Percentiles rank a stretch among this genome's conserved stretches.
These are phyloP conservation scores for Rhinichthys klamathensis DNA, from an alignment of 2,113 vertebrate genomes.

Conservation along the genomic window DNA sequence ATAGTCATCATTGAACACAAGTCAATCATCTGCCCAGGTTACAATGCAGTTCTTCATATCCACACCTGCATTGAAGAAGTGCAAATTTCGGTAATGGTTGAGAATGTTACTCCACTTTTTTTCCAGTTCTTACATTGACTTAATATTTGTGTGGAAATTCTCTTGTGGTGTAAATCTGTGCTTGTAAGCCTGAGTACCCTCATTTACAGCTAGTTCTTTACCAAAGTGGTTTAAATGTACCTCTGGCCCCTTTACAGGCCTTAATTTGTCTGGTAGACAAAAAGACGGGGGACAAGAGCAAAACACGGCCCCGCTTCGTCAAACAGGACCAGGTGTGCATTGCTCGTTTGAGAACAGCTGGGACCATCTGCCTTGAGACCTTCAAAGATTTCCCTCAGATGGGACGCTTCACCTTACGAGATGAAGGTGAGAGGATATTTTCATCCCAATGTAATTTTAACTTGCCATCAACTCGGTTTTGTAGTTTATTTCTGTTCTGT, in stretches of 20 bases:
- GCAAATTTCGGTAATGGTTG: constrained; percentile 84
- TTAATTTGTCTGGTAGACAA: constrained; percentile 95
- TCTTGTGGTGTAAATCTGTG: neutral
- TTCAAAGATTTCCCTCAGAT: constrained; percentile 95
- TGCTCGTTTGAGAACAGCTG: constrained; percentile 86
- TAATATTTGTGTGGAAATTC: neutral
- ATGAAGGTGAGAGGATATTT: constrained; percentile 80
- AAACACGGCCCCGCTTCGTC: constrained; percentile 89
- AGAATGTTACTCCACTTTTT: neutral
- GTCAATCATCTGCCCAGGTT: constrained; percentile 93
- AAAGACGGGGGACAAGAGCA: constrained; percentile 90
- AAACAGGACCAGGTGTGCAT: constrained; percentile 93
- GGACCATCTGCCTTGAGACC: constrained; percentile 92
- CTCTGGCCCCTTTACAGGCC: constrained; percentile 72
- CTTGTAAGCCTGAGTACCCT: neutral
- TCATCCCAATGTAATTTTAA: neutral
- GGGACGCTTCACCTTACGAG: constrained; percentile 90
- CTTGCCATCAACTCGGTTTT: neutral
- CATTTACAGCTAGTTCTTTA: neutral
- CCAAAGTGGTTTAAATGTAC: neutral
- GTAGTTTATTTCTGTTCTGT: neutral
- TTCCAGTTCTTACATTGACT: neutral
- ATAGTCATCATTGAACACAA: constrained; percentile 95
- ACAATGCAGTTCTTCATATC: constrained; percentile 91
- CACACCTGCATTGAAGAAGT: constrained; percentile 94